Conservation (phyloP, 1,140 invertebrate genomes). For the Nymphalis io region DNA sequence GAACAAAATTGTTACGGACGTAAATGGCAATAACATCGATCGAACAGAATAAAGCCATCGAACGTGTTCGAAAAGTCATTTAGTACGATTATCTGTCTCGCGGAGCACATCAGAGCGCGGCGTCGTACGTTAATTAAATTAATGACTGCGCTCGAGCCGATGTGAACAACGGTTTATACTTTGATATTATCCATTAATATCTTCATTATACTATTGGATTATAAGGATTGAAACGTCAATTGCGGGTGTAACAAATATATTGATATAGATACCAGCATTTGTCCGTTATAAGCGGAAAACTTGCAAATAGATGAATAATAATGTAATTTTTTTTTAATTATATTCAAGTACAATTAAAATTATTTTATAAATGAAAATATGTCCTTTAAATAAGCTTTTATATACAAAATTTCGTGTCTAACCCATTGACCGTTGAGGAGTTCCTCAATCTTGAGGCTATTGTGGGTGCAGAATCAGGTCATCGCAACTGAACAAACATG, state of each 20-base stretch:
- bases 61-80: slow-evolving; percentile 67
- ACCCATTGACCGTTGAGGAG: too few species aligned
- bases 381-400: too few species aligned
- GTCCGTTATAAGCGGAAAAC: background rate
- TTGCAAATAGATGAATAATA: background rate
- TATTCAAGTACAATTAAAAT: too few species aligned
- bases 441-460: too few species aligned
- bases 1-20: slow-evolving; percentile 12
- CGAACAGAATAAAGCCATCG: slow-evolving; percentile 39
- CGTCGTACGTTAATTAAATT: slow-evolving; percentile 73
- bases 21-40: slow-evolving; percentile 31
- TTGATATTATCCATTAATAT: slow-evolving; percentile 48
- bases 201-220: slow-evolving; percentile 42
- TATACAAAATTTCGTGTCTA: too few species aligned
- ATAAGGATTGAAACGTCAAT: slow-evolving; percentile 37
- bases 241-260: slow-evolving; percentile 24
- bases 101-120: slow-evolving; percentile 57
- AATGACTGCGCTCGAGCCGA: slow-evolving; percentile 55
- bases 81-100: slow-evolving; percentile 73
- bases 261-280: background rate
- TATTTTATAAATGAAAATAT: too few species aligned
- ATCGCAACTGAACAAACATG: too few species aligned
- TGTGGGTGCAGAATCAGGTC: too few species aligned
- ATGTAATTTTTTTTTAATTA: too few species aligned
- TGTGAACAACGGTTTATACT: slow-evolving; percentile 41